Conservation (phyloP, 2,888 invertebrate species). For the Coleophora deauratella region DNA sequence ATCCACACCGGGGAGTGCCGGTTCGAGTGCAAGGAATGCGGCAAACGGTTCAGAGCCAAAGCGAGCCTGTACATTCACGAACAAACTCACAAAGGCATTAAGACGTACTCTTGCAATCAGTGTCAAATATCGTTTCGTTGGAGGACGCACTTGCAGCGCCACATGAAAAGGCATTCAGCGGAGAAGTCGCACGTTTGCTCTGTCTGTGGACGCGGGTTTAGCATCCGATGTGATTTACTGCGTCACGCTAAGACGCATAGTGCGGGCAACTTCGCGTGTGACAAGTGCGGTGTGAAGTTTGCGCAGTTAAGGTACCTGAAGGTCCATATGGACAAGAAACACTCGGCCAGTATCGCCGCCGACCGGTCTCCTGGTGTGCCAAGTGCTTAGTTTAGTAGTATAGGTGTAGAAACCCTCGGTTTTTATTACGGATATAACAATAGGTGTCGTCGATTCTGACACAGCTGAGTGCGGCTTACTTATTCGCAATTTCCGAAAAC, state of each 20-base stretch:
- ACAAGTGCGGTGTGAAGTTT: constrained; percentile 56
- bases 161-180: constrained; percentile 52
- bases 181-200: constrained; percentile 50
- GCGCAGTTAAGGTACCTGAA: constrained; percentile 68
- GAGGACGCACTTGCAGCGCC: constrained; percentile 55
- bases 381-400: neutral
- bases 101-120: constrained; percentile 24
- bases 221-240: constrained; percentile 55
- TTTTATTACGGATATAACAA: no score
- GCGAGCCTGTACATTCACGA: constrained; percentile 67
- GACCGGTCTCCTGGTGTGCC: neutral
- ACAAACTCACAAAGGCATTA: constrained; percentile 45
- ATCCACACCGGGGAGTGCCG: constrained; percentile 55
- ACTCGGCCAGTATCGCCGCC: constrained; percentile 15
- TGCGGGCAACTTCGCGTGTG: constrained; percentile 48
- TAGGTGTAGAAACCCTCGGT: no score
- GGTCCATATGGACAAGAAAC: constrained; percentile 54
- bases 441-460: no score
- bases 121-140: constrained; percentile 60
- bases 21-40: constrained; percentile 58
- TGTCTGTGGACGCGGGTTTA: constrained; percentile 62
- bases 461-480: no score
- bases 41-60: constrained; percentile 60
- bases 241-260: constrained; percentile 67
- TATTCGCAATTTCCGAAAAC: no score